Conservation (phyloP, 2,113 vertebrate species). For the Channa maculata region DNA sequence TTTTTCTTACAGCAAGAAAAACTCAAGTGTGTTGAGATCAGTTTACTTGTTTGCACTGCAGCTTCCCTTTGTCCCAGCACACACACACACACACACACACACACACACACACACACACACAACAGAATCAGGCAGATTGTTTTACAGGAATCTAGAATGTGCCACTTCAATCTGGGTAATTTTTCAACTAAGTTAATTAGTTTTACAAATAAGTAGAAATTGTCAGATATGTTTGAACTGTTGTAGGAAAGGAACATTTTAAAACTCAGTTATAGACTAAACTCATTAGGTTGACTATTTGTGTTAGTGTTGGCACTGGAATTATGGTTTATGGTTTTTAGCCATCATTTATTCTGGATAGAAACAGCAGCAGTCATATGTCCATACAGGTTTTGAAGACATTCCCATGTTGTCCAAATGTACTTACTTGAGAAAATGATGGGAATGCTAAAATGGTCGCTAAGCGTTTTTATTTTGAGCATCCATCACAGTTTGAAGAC, state of each 20-base stretch:
- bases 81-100: not conserved
- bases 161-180: not conserved
- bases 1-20: not conserved
- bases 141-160: not conserved
- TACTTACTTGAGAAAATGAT: not conserved
- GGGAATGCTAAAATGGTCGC: not conserved
- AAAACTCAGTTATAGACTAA: not conserved
- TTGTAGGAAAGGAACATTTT: constrained; percentile 14
- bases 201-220: constrained; percentile 28
- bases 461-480: no score
- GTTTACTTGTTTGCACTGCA: constrained; percentile 16
- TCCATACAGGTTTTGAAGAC: not conserved
- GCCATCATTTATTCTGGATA: not conserved
- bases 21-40: not conserved
- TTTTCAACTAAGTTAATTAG: constrained; percentile 5
- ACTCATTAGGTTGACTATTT: not conserved
- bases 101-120: not conserved
- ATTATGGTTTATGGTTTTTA: not conserved
- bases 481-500: no score
- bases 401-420: not conserved
- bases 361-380: no score
- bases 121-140: constrained; percentile 22
- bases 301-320: no score
- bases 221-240: constrained; percentile 2
- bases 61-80: constrained; percentile 13